Conservation (phyloP, 2,113 vertebrate genomes). For the Brachirus orientalis region DNA sequence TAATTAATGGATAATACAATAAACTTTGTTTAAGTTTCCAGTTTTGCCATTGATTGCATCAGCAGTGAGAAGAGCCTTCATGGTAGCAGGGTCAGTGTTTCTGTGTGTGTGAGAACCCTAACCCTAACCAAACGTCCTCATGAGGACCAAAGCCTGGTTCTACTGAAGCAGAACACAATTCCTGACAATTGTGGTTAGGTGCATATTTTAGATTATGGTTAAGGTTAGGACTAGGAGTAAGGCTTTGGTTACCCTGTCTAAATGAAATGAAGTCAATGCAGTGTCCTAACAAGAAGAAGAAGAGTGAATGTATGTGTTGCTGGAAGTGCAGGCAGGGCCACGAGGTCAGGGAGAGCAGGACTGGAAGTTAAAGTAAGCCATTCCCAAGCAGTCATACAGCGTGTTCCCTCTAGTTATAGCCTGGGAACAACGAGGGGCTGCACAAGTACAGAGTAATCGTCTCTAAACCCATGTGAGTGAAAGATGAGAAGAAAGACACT, state of each 20-base stretch:
- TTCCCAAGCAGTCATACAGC: slow-evolving; percentile 47
- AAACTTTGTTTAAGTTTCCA: background rate
- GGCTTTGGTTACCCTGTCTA: too few species aligned
- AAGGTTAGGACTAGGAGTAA: too few species aligned
- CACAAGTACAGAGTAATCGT: slow-evolving; percentile 66
- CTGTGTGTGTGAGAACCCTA: slow-evolving; percentile 2
- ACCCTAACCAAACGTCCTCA: too few species aligned
- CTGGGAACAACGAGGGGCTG: slow-evolving; percentile 50
- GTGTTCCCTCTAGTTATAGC: slow-evolving; percentile 60
- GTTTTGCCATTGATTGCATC: background rate
- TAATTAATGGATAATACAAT: too few species aligned
- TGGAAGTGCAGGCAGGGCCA: background rate
- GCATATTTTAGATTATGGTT: too few species aligned
- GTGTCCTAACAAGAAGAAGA: too few species aligned
- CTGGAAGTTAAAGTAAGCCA: slow-evolving; percentile 50
- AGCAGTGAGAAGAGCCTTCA: background rate
- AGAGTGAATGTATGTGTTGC: too few species aligned
- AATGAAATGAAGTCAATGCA: too few species aligned
- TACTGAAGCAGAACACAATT: too few species aligned
- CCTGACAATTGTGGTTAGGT: too few species aligned
- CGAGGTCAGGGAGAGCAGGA: background rate
- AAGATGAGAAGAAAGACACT: slow-evolving; percentile 53
- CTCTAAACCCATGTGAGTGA: slow-evolving; percentile 66
- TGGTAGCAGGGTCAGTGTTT: background rate
- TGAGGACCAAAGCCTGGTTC: too few species aligned